Conservation (phyloP, 2,888 invertebrate species). For the Spilarctia lutea region DNA sequence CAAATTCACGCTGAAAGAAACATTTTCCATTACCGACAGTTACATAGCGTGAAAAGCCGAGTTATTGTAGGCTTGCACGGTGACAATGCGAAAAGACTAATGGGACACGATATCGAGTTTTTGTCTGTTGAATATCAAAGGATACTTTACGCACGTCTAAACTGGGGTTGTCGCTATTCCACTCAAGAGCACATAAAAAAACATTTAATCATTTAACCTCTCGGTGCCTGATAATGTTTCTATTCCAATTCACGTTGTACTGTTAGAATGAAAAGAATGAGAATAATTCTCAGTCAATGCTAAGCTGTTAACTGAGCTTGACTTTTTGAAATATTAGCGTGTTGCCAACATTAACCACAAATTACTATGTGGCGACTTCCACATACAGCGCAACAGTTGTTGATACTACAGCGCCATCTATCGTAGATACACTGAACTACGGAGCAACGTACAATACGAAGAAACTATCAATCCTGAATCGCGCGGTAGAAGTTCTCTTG, state of each 20-base stretch:
- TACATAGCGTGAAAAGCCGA: conserved; percentile 51
- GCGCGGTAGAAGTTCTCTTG: no score
- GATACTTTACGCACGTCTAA: conserved; percentile 27
- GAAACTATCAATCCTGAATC: no score
- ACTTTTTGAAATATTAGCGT: not conserved
- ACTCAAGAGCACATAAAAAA: not conserved
- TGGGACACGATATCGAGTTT: conserved; percentile 52
- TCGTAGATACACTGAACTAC: no score
- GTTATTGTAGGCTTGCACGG: conserved; percentile 45
- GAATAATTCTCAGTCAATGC: not conserved
- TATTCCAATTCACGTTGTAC: not conserved
- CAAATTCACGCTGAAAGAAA: conserved; percentile 50
- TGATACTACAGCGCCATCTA: no score
- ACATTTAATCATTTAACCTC: not conserved
- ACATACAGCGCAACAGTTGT: no score
- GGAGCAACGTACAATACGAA: no score
- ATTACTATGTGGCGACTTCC: no score
- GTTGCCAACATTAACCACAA: not conserved
- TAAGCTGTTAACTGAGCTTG: not conserved
- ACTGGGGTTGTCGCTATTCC: conserved; percentile 4
- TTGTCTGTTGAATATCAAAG: conserved; percentile 47
- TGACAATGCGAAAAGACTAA: conserved; percentile 57
- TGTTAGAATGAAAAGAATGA: not conserved
- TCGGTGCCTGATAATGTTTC: not conserved
- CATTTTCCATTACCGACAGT: conserved; percentile 55